These are phyloP conservation scores for Pipra filicauda DNA, from an alignment of 2,113 vertebrate species.

Conservation along the genomic window DNA sequence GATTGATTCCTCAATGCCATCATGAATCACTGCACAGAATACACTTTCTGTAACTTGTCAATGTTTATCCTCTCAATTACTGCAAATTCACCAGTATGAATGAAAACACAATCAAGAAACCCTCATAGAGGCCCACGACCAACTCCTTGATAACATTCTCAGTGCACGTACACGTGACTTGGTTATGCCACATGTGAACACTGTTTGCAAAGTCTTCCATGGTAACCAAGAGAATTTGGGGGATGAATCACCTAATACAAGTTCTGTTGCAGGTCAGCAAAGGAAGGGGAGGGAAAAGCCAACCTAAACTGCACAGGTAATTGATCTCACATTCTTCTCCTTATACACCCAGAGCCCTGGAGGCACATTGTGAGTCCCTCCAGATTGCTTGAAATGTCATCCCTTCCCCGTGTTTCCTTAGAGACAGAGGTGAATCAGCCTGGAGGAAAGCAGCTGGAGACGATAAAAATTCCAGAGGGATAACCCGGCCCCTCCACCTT, in stretches of 20 bases:
- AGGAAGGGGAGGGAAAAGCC: background rate
- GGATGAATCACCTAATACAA: constrained; percentile 1
- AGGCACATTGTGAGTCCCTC: background rate
- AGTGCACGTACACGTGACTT: rapidly evolving
- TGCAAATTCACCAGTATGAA: background rate
- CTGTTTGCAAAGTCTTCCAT: constrained; percentile 36
- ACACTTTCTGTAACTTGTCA: background rate
- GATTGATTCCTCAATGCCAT: background rate
- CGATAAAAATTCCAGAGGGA: constrained; percentile 48
- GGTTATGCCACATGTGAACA: background rate
- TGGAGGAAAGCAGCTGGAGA: constrained; percentile 46
- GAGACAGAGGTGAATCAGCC: constrained; percentile 26
- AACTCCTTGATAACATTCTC: background rate
- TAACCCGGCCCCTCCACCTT: constrained; percentile 24
- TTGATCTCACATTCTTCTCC: constrained; percentile 27
- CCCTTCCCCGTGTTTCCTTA: background rate
- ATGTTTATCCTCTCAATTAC: background rate
- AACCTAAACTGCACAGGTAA: constrained; percentile 28
- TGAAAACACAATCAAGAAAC: background rate
- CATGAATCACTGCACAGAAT: background rate
- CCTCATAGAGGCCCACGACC: background rate
- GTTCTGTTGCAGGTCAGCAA: constrained; percentile 25
- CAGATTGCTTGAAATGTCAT: background rate
- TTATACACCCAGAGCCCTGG: background rate
- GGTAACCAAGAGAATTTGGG: background rate